Percentiles rank a stretch among this genome's conserved stretches.
These are phyloP conservation scores for Calliphora vomitoria DNA, from an alignment of 2,888 invertebrate genomes.

Conservation along the genomic window DNA sequence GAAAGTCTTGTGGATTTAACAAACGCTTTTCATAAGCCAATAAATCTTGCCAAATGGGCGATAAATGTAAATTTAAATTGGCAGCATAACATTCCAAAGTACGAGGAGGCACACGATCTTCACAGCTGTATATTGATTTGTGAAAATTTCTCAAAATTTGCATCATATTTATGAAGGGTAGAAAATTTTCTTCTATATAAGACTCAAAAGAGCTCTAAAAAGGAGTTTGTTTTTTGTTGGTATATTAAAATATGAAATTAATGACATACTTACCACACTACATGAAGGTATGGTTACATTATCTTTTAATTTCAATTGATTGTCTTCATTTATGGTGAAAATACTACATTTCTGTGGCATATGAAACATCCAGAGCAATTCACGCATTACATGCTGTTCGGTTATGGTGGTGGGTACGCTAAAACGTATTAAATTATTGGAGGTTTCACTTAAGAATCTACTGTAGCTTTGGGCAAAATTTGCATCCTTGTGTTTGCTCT, in stretches of 20 bases:
- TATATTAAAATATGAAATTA: background rate
- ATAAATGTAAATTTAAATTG: constrained; percentile 83
- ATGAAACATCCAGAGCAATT: constrained; percentile 84
- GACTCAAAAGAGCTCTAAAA: constrained; percentile 77
- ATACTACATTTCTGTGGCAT: constrained; percentile 80
- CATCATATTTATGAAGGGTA: constrained; percentile 80
- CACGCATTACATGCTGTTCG: constrained; percentile 82
- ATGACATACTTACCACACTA: constrained; percentile 78
- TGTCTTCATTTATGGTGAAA: constrained; percentile 76
- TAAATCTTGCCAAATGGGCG: constrained; percentile 82
- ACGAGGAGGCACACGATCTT: constrained; percentile 80
- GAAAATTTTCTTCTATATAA: constrained; percentile 78
- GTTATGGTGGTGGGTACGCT: constrained; percentile 78
- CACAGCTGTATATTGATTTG: constrained; percentile 78
- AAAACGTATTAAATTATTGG: constrained; percentile 75
- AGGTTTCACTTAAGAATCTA: constrained; percentile 76
- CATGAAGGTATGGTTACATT: constrained; percentile 81
- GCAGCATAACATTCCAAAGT: constrained; percentile 85
- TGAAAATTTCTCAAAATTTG: constrained; percentile 83
- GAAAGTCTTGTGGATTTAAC: constrained; percentile 83
- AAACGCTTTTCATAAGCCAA: constrained; percentile 83
- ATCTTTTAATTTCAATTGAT: constrained; percentile 75
- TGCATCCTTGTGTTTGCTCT: constrained; percentile 81
- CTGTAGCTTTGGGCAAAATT: constrained; percentile 84
- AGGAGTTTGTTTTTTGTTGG: background rate